A percentile compares a stretch with the other conserved stretches of the same genome.
These are phyloP conservation scores for Sebastes elongatus DNA, from an alignment of 2,797 vertebrate genomes.

Conservation along the genomic window DNA sequence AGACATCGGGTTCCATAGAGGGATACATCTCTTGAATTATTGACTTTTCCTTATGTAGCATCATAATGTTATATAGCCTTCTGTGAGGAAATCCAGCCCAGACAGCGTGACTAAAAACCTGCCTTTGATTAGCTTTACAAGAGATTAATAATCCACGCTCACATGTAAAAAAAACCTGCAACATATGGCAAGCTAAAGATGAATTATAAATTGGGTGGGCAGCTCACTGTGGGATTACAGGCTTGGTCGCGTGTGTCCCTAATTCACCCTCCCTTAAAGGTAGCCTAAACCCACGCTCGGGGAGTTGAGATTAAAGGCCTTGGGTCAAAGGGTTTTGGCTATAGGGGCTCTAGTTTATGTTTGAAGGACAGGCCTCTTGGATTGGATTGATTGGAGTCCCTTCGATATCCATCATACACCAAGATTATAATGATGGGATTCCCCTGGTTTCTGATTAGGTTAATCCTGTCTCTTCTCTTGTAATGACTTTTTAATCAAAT, in stretches of 20 bases:
- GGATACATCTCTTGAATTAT: slow-evolving; percentile 13
- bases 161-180: slow-evolving; percentile 27
- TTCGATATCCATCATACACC: slow-evolving; percentile 4
- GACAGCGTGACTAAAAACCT: slow-evolving; percentile 20
- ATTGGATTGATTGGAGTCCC: slow-evolving; percentile 53
- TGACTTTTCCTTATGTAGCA: slow-evolving; percentile 17
- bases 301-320: slow-evolving; percentile 62
- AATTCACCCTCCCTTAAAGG: slow-evolving; percentile 47
- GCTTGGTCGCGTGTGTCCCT: slow-evolving; percentile 39
- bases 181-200: slow-evolving; percentile 70
- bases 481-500: slow-evolving; percentile 59
- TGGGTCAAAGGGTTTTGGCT: slow-evolving; percentile 56
- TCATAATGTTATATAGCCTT: not conserved
- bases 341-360: not conserved
- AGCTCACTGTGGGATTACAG: slow-evolving; percentile 65
- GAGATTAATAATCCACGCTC: slow-evolving; percentile 55
- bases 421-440: slow-evolving; percentile 73
- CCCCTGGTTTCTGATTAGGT: slow-evolving; percentile 60
- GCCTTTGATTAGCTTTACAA: slow-evolving; percentile 66
- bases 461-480: slow-evolving; percentile 58
- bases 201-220: slow-evolving; percentile 66
- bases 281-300: slow-evolving; percentile 47
- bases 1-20: not conserved
- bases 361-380: slow-evolving; percentile 23
- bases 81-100: slow-evolving; percentile 20